Evolutionary conservation across 2,888 invertebrate species (phyloP), one percentile per base, ranked within the genome.

Genomic region (Cryptocephalus primarius): DNA sequence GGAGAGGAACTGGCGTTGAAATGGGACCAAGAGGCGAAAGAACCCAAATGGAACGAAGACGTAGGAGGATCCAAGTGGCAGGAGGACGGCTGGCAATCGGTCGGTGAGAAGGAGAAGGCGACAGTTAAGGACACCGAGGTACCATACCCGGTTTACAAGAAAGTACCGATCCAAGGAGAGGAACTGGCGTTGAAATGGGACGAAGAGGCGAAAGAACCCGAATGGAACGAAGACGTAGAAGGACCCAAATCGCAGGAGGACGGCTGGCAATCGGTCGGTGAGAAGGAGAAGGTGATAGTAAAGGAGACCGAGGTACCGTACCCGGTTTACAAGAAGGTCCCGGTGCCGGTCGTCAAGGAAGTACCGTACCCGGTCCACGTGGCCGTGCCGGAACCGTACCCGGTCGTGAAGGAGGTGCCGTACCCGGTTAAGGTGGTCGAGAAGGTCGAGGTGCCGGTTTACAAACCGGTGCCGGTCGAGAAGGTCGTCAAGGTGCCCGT

Each of bases 371-470:
- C 50, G 66, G 85, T 85, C 32, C 81, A 77, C 65, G 82, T 83
- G 0, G 84, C 83, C 60, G 79, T 88, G 8, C 83, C 83, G 56
- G 84, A 82, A 66, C 85, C 82, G 52, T 85, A 83, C 71, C 85
- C 85, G 38, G 79, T 86, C 8, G 71, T 73, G 56, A 78, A 76
- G 55, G 80, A 82, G 58, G 77, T 86, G 46, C 82, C 78, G 43
- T 75, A 77, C 44, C 82, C 83, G 54, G 83, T 85, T 39, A 48
- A 45, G 42, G 46, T 48, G 9, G 46, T 33, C 42, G 41, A 50
- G n/a, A 12, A 34, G 12, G 43, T 43, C 9, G 82, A 83, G 63
- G 82, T 80, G 39, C 79, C 78, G 56, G 80, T 81, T 45, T 45
- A 60, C 43, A 65, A 67, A 55, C 85, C 84, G 39, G 79, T 79